A percentile compares a stretch with the other conserved stretches of the same genome.
Conservation (phyloP, 2,888 invertebrate genomes). For the Synanthedon andrenaeformis region DNA sequence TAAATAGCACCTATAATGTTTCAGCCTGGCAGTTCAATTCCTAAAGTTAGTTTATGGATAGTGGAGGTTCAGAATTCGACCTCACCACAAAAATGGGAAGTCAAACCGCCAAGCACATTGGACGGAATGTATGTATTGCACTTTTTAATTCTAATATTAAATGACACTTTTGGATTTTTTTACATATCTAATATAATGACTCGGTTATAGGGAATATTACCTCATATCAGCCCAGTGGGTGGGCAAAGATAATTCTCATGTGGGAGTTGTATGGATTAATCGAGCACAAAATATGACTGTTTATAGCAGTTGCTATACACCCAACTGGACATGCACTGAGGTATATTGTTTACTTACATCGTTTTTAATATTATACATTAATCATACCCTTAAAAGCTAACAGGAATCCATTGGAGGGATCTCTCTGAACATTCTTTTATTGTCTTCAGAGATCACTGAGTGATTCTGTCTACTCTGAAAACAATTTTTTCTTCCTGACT, state of each 20-base stretch:
- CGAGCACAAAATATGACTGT: constrained; percentile 92
- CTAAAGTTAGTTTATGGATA: constrained; percentile 85
- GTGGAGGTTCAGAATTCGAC: constrained; percentile 79
- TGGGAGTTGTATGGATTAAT: constrained; percentile 93
- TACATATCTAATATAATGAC: constrained; percentile 1
- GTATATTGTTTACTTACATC: constrained; percentile 44
- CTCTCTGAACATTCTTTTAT: too few species aligned
- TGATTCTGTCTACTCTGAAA: too few species aligned
- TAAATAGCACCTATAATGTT: neutral
- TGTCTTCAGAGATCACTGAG: neutral
- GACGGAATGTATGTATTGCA: constrained; percentile 81
- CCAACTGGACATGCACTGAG: constrained; percentile 87
- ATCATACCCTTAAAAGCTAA: neutral
- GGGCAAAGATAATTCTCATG: constrained; percentile 79
- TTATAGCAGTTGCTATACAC: constrained; percentile 85
- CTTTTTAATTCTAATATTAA: neutral
- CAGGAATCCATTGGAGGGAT: too few species aligned
- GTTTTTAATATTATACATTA: neutral
- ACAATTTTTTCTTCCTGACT: too few species aligned
- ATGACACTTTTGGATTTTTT: neutral
- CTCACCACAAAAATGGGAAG: constrained; percentile 73
- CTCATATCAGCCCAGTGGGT: constrained; percentile 93
- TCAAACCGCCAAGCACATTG: constrained; percentile 80
- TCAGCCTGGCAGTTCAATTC: constrained; percentile 88
- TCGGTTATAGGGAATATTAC: constrained; percentile 84